These are phyloP conservation scores for Cinclus mexicanus DNA, from an alignment of 2,113 vertebrate genomes.

Conservation along the genomic window DNA sequence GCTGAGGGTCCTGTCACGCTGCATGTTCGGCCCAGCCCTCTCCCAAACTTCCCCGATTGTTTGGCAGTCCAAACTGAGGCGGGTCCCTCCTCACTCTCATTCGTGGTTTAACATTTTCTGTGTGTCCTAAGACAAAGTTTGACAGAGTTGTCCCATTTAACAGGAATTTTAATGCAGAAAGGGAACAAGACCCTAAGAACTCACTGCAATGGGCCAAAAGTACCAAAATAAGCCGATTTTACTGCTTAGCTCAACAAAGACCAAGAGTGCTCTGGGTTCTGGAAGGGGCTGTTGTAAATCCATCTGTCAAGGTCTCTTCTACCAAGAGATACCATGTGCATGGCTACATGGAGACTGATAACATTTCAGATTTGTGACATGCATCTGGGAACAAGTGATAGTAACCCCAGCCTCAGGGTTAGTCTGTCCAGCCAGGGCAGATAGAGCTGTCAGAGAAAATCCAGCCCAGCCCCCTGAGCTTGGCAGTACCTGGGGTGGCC, in stretches of 20 bases:
- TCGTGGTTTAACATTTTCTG: neutral
- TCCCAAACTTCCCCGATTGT: neutral
- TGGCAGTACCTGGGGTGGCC: fast-evolving
- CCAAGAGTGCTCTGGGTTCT: neutral
- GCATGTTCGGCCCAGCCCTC: neutral
- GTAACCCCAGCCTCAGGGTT: neutral
- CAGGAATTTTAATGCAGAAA: neutral
- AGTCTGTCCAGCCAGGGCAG: neutral
- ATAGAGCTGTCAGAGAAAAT: neutral
- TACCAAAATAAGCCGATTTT: neutral
- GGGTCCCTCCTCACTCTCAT: neutral
- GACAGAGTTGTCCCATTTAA: neutral
- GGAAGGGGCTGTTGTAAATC: neutral
- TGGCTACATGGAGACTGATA: neutral
- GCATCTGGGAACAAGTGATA: neutral
- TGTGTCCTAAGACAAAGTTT: neutral
- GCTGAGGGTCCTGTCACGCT: constrained; percentile 25
- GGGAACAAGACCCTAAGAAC: neutral
- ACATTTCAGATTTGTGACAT: neutral
- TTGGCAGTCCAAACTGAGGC: neutral
- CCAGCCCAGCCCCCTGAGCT: neutral
- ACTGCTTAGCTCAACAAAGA: neutral
- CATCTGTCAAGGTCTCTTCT: neutral
- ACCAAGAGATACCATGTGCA: neutral
- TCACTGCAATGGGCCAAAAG: neutral